phyloP scores from a whole-genome alignment of 2,888 invertebrate genomes.

The Melanotus villosus region DNA sequence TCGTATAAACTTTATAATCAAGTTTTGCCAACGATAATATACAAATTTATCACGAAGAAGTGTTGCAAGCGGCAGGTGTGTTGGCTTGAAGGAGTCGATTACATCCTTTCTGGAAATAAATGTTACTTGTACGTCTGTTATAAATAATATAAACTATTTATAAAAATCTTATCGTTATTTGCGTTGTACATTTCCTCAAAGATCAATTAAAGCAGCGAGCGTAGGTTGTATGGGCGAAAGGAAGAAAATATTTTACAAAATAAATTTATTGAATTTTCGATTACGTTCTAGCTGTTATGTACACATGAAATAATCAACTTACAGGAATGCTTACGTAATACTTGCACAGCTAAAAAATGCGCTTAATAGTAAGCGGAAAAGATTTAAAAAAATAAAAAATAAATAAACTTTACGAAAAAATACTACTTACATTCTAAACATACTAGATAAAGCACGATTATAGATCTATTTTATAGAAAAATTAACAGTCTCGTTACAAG shows the following conservation, averaged over 20 bases:
- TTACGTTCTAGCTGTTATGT: slow-evolving; percentile 16
- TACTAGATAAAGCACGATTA: slow-evolving; percentile 17
- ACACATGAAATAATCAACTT: slow-evolving; percentile 26
- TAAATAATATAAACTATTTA: too few species aligned
- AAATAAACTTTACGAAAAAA: slow-evolving; percentile 14
- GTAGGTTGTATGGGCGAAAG: too few species aligned
- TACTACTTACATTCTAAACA: slow-evolving; percentile 14
- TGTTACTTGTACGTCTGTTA: too few species aligned
- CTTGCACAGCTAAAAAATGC: slow-evolving; percentile 22
- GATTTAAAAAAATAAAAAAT: slow-evolving; percentile 20
- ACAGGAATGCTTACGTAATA: slow-evolving; percentile 37
- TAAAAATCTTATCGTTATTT: too few species aligned
- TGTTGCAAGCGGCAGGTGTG: too few species aligned
- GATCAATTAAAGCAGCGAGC: too few species aligned
- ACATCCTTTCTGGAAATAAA: too few species aligned
- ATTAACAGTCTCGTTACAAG: slow-evolving; percentile 31
- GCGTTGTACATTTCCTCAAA: too few species aligned
- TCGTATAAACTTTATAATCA: too few species aligned
- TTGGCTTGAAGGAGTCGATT: too few species aligned
- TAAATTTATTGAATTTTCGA: slow-evolving; percentile 34
- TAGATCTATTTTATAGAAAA: slow-evolving; percentile 25
- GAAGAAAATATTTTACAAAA: slow-evolving; percentile 29
- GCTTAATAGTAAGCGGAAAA: background rate
- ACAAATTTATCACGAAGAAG: too few species aligned
- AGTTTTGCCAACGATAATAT: too few species aligned